Evolutionary conservation across 1,140 invertebrate genomes (phyloP), one percentile per base, ranked within the genome.

Genomic region (Laodelphax striatellus): DNA sequence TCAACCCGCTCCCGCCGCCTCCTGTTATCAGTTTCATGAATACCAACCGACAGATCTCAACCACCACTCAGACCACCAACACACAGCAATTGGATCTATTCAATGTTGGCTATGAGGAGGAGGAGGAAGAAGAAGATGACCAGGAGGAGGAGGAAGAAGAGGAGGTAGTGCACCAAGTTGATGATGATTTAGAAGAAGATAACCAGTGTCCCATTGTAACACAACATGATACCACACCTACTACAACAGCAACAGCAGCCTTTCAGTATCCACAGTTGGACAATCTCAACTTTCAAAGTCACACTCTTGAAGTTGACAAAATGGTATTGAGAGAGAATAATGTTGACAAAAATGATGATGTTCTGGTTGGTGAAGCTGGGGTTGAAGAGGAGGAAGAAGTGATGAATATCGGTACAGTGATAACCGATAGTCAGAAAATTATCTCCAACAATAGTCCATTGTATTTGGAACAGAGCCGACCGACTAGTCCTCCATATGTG

Each of bases 371-470:
- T 19, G 17, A 19, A 19, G 6, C 6, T 22, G 46, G 43, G 2
- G 9, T 14, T 11, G 21, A 19, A 28, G 16, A 8, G 16, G 31
- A 34, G 8, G 13, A 16, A n/a, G 3, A 34, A 55, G 53, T 21
- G 16, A 55, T 16, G 53, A 53, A 55, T 57, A 28, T 62, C 9
- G 55, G 60, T 24, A 62, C 60, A 38, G 55, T 62, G 13, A 62
- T 62, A 17, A 55, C 55, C 6, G 55, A 62, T 24, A 57, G 46
- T 14, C 55, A 57, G 31, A n/a, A 55, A 31, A 21, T 62, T 13
- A 62, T 62, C 11, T 38, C 34, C 10, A 61, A 60, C 21, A 28
- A 38, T 11, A 34, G 38, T 53, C 50, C 58, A 41, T 16, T 50
- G 16, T 50, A 50, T 38, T 2, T 38, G 34, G 34, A 38, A 9